A percentile compares a stretch with the other conserved stretches of the same genome.
phyloP scores from a whole-genome alignment of 2,113 vertebrate genomes.

The Gasterosteus aculeatus region DNA sequence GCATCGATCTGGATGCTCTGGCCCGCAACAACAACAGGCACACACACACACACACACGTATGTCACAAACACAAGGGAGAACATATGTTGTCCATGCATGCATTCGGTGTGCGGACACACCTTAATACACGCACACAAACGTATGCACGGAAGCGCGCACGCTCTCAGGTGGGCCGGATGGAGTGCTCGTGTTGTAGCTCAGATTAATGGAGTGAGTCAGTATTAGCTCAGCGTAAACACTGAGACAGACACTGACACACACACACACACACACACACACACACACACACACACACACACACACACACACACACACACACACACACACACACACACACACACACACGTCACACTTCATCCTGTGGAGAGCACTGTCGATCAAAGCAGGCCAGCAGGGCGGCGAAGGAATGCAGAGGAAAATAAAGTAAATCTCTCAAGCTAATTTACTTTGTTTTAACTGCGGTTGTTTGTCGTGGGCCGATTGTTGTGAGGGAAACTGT shows the following conservation, averaged over 20 bases:
- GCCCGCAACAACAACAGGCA: slow-evolving; percentile 36
- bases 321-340: slow-evolving; percentile 44
- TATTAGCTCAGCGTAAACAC: slow-evolving; percentile 79
- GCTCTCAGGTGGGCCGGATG: slow-evolving; percentile 55
- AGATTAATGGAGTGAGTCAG: slow-evolving; percentile 79
- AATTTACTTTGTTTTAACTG: neutral
- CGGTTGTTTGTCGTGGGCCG: neutral
- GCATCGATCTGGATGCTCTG: slow-evolving; percentile 67
- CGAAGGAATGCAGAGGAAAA: neutral
- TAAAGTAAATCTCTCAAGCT: neutral
- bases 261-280: slow-evolving; percentile 60
- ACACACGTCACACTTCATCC: slow-evolving; percentile 77
- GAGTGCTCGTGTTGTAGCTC: slow-evolving; percentile 73
- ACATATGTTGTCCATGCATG: slow-evolving; percentile 20
- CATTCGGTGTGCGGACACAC: neutral
- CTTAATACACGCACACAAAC: slow-evolving; percentile 17
- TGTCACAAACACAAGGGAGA: slow-evolving; percentile 16
- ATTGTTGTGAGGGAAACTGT: neutral
- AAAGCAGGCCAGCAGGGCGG: slow-evolving; percentile 25
- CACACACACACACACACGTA: slow-evolving; percentile 16
- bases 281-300: slow-evolving; percentile 20
- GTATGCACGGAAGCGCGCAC: neutral
- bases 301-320: slow-evolving; percentile 77
- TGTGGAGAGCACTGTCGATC: slow-evolving; percentile 68
- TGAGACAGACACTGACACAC: slow-evolving; percentile 76